Evolutionary conservation across 2,113 vertebrate genomes (phyloP), one percentile per base, ranked within the genome.

Genomic region (Caracal caracal): DNA sequence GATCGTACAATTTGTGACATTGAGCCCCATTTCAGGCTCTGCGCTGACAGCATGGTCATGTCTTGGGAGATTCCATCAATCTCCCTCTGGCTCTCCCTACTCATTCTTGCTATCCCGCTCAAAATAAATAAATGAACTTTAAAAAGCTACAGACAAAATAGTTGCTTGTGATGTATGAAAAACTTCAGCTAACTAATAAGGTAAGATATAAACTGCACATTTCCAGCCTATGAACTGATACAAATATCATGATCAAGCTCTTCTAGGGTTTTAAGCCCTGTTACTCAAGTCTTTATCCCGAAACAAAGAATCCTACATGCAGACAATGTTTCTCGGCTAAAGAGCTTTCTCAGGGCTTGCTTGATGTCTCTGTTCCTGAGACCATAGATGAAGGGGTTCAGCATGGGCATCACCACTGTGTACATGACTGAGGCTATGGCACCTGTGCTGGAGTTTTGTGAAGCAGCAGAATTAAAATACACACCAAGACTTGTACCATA

Each of bases 361-460:
- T 96, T 71, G 59, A 95, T 51, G 5, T 97, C 93, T 51, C 86
- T 96, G 40, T 94, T 92, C 40, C 68, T 10, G 30, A 65, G 56
- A 65, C 70, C 75, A 13, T 93, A 93, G 47, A 88, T 88, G 6
- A 95, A 88, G 6, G 83, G 94, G 24, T 95, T 92, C 66, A 92
- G 35, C 84, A 93, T 93, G 26, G 90, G 68, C 4, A 78, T 93
- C 37, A 70, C 95, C 78, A 93, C 28, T 0, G 43, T 95, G 59
- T 93, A 88, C 78, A 93, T 84, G 33, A 89, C 91, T 0, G 79
- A 96, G 37, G 86, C 63, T 8, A 8, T 28, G 26, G 86, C n/a
- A 19, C 24, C 85, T 3, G 79, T 26, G 6, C 40, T 63, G n/a
- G 79, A 33, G 10, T 43, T 89, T 9, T 33, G 85, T 4, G 51